Conservation (phyloP, 2,113 vertebrate genomes). For the Seriola dumerili region DNA sequence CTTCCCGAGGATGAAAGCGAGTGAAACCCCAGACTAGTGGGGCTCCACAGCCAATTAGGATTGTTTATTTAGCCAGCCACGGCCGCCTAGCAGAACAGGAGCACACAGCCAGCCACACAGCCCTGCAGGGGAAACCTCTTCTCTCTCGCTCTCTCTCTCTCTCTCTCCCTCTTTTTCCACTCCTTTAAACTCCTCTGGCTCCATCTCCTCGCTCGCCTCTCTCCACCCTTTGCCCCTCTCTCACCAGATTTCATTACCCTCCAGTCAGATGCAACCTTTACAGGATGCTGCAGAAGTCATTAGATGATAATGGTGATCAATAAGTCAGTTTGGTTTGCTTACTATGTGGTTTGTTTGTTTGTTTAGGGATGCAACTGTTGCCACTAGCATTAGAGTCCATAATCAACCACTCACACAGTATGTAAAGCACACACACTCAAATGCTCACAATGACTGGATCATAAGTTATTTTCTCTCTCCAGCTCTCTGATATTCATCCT, state of each 20-base stretch:
- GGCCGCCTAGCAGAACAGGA: slow-evolving; percentile 82
- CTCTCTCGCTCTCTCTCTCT: slow-evolving; percentile 79
- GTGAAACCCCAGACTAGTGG: slow-evolving; percentile 90
- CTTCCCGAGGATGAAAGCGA: slow-evolving; percentile 82
- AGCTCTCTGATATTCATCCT: slow-evolving; percentile 49
- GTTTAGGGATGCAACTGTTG: slow-evolving; percentile 51
- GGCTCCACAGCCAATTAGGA: slow-evolving; percentile 96
- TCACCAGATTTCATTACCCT: slow-evolving; percentile 39
- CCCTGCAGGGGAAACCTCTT: slow-evolving; percentile 83
- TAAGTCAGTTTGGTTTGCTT: slow-evolving; percentile 10
- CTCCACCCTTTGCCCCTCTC: slow-evolving; percentile 41
- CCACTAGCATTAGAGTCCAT: slow-evolving; percentile 42
- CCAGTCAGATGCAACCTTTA: slow-evolving; percentile 35
- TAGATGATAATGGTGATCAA: slow-evolving; percentile 45
- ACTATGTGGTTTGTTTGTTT: slow-evolving; percentile 33
- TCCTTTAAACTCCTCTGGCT: slow-evolving; percentile 56
- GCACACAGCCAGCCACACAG: slow-evolving; percentile 85
- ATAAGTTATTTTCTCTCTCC: slow-evolving; percentile 43
- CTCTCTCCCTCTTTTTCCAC: slow-evolving; percentile 70
- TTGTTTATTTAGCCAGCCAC: slow-evolving; percentile 88
- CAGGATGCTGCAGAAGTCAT: slow-evolving; percentile 16
- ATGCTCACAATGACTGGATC: slow-evolving; percentile 29
- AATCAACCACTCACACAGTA: slow-evolving; percentile 31
- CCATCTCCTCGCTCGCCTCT: slow-evolving; percentile 33
- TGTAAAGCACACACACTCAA: slow-evolving; percentile 35